Evolutionary conservation across 1,140 invertebrate species (phyloP).

Genomic region (Gonatopus flavifemur): DNA sequence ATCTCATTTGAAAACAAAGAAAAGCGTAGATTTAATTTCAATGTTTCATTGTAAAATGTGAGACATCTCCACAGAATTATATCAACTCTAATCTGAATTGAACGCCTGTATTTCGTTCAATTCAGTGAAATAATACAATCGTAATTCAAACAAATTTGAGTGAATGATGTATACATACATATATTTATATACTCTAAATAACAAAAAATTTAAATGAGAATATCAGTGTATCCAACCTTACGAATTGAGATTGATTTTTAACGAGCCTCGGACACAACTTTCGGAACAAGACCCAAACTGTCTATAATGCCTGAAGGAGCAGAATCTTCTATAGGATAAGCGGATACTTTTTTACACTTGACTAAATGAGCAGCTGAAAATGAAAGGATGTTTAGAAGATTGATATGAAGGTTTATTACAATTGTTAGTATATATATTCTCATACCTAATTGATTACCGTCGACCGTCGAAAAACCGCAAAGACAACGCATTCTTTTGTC

Average conservation of each 20-base stretch:
- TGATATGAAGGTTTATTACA: conserved; percentile 1
- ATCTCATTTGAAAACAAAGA: no score
- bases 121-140: no score
- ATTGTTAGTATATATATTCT: conserved; percentile 6
- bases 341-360: conserved; percentile 47
- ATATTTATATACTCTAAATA: not conserved
- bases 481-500: conserved; percentile 69
- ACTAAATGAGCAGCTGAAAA: conserved; percentile 50
- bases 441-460: conserved; percentile 62
- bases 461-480: conserved; percentile 70
- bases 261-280: conserved; percentile 32
- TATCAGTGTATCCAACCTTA: no score
- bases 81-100: no score
- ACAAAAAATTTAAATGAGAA: no score
- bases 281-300: conserved; percentile 54
- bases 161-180: not conserved
- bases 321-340: conserved; percentile 38
- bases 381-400: conserved; percentile 4
- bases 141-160: not conserved
- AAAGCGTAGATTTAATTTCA: no score
- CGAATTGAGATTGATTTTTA: conserved; percentile 15
- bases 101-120: no score
- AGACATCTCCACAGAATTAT: no score
- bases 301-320: conserved; percentile 53
- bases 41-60: no score